Base-by-base conservation (phyloP, 2,888 invertebrate genomes). In the Cerceris rybyensis region DNA sequence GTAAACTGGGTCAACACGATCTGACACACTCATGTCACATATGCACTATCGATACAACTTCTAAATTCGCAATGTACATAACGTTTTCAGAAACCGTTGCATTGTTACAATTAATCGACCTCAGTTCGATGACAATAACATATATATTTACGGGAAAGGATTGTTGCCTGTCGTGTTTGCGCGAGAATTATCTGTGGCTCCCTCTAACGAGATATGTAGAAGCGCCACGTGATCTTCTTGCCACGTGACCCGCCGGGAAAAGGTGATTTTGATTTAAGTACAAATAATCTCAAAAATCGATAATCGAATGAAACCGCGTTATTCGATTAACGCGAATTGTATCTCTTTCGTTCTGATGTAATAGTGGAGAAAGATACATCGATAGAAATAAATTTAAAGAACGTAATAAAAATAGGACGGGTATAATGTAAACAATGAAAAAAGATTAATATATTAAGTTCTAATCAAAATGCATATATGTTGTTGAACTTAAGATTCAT, bases 1-100 rank as follows among this genome's bases (percentile, higher is more conserved):
- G 68, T 60, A 71, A 89, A 89, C 77, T 89, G 74, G 89, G 87
- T 89, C 88, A 88, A 72, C 69, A 58, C 52, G 61, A 67, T 61
- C 54, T 80, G 78, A 78, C 79, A 74, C 72, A 59, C 42, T 68
- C 73, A 72, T 60, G 46, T 60, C 68, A 66, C 72, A 60, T 61
- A 50, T 46, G n/a, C 66, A 28, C 63, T 63, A 1, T 58, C 46
- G 46, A 64, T 60, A 59, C 46, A 67, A 67, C 55, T 58, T 52
- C 59, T 39, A 70, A 55, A 42, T 8, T 28, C 57, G 41, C 70
- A 46, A 54, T 43, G 39, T 55, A 42, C 77, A 63, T 73, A 63
- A 75, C 58, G 41, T 70, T 73, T 13, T 60, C 17, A 13, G 43
- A 67, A 72, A 46, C 58, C 68, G 67, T 80, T 60, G 70, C 70